Conservation (phyloP, 2,888 invertebrate genomes). For the Branchellion lobata region DNA sequence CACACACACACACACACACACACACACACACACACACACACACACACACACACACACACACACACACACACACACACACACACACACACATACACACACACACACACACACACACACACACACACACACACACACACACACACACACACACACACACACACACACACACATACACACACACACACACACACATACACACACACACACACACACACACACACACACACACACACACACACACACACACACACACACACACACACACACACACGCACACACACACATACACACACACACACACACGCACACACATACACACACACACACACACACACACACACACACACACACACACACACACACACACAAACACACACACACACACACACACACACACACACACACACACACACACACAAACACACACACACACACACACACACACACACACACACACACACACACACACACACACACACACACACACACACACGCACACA, state of each 20-base stretch:
- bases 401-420: conserved; percentile 28
- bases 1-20: conserved; percentile 23
- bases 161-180: neutral
- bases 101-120: conserved; percentile 12
- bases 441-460: conserved; percentile 30
- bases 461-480: conserved; percentile 13
- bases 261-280: neutral
- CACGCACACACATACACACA: neutral
- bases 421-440: conserved; percentile 31
- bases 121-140: neutral
- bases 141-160: neutral
- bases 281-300: conserved; percentile 22
- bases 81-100: conserved; percentile 18
- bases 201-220: neutral
- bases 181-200: neutral
- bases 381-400: conserved; percentile 31
- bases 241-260: neutral
- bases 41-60: conserved; percentile 23
- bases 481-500: neutral
- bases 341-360: neutral
- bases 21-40: conserved; percentile 23
- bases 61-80: conserved; percentile 23
- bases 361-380: conserved; percentile 25
- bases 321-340: neutral
- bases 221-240: neutral